Conservation (phyloP, 2,113 vertebrate genomes). For the Psilopsiagon aurifrons region DNA sequence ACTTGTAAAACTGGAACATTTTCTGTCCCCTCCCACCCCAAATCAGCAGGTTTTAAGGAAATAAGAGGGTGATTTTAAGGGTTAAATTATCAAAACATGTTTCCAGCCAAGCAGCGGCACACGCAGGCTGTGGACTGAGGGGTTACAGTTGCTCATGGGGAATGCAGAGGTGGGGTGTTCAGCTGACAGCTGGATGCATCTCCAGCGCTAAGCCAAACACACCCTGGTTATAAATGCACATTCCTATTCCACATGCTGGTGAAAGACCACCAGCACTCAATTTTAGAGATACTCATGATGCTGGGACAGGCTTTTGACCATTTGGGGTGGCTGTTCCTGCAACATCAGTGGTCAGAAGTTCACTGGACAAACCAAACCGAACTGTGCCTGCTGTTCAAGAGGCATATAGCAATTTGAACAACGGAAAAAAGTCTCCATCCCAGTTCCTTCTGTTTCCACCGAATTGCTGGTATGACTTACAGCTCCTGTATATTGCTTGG, state of each 20-base stretch:
- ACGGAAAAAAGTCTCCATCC: neutral
- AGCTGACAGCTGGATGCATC: accelerated
- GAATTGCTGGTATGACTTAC: neutral
- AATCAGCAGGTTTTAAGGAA: neutral
- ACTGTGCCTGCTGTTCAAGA: accelerated
- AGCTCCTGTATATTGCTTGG: neutral
- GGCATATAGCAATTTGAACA: neutral
- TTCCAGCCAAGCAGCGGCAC: accelerated
- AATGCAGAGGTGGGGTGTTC: neutral
- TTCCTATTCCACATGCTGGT: neutral
- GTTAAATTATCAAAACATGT: neutral
- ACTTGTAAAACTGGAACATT: neutral
- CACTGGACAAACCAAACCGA: neutral
- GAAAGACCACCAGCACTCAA: neutral
- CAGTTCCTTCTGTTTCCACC: neutral
- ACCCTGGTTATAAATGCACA: neutral
- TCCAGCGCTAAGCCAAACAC: neutral
- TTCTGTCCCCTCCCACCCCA: accelerated
- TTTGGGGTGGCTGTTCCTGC: neutral
- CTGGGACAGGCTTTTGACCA: neutral
- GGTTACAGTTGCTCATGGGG: accelerated
- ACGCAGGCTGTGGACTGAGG: neutral
- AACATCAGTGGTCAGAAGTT: neutral
- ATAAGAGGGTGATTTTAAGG: neutral
- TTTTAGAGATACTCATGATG: neutral